These are phyloP conservation scores for Chitala chitala DNA, from an alignment of 2,113 vertebrate genomes.

Conservation along the genomic window DNA sequence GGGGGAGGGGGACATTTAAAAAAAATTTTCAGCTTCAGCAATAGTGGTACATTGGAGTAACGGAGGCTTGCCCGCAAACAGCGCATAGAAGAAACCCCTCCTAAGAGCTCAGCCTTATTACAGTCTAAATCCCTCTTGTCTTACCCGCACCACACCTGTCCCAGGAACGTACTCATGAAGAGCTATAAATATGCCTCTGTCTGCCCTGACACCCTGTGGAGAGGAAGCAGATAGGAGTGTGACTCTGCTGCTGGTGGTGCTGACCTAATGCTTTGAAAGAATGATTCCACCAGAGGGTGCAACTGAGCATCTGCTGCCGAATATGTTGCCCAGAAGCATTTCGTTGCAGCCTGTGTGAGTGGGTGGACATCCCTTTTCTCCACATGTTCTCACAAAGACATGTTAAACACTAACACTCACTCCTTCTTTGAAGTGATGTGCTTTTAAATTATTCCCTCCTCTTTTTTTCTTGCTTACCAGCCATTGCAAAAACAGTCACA, in stretches of 20 bases:
- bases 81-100: not conserved
- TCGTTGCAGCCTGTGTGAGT: not conserved
- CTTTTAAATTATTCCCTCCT: not conserved
- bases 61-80: not conserved
- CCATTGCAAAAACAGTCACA: not conserved
- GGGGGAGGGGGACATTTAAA: no score
- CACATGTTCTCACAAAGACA: not conserved
- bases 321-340: not conserved
- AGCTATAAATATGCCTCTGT: conserved; percentile 4
- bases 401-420: not conserved
- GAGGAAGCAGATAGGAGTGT: not conserved
- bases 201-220: not conserved
- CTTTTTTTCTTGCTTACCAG: not conserved
- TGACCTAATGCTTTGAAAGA: not conserved
- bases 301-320: not conserved
- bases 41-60: no score
- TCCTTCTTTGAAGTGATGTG: not conserved
- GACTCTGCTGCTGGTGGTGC: not conserved
- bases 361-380: not conserved
- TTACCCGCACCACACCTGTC: conserved; percentile 1
- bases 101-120: conserved; percentile 10
- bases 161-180: not conserved
- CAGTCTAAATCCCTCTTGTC: not conserved
- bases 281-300: not conserved
- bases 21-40: no score